These are phyloP conservation scores for Dinothrombium tinctorium DNA, from an alignment of 1,140 invertebrate species.

Conservation along the genomic window DNA sequence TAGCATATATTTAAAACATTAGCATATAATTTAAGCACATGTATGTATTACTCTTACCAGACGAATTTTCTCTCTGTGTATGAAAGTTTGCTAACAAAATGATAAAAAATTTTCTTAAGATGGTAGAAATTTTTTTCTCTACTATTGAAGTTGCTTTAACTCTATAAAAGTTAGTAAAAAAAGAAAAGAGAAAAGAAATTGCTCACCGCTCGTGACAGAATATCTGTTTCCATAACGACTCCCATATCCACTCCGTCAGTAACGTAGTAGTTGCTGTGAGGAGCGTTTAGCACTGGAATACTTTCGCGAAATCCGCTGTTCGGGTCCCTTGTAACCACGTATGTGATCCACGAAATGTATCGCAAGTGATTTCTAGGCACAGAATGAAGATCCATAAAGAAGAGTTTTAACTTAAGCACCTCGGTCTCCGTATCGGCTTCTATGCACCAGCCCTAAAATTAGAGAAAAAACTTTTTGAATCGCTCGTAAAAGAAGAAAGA, in stretches of 20 bases:
- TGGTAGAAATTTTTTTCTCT: too few species aligned
- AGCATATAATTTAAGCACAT: too few species aligned
- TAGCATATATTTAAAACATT: too few species aligned
- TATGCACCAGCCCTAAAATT: conserved; percentile 44
- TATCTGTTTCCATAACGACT: conserved; percentile 54
- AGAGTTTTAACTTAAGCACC: conserved; percentile 39
- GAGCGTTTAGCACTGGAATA: conserved; percentile 40
- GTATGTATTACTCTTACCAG: too few species aligned
- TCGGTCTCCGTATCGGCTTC: conserved; percentile 55
- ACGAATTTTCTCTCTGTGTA: too few species aligned
- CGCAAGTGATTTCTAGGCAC: conserved; percentile 51
- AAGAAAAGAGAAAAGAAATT: neutral
- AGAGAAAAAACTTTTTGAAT: neutral
- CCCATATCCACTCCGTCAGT: conserved; percentile 57
- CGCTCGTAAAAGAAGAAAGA: too few species aligned
- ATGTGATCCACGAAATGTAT: conserved; percentile 56
- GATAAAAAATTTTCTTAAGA: too few species aligned
- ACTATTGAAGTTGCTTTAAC: too few species aligned
- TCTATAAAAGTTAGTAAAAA: too few species aligned
- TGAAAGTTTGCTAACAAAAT: too few species aligned
- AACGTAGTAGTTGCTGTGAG: conserved; percentile 57
- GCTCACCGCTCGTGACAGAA: conserved; percentile 46
- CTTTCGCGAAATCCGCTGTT: conserved; percentile 12
- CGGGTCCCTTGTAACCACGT: conserved; percentile 27
- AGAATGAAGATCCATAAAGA: conserved; percentile 60